A percentile compares a stretch with the other conserved stretches of the same genome.
These are phyloP conservation scores for Choreutis nemorana DNA, from an alignment of 2,888 invertebrate species.

Conservation along the genomic window DNA sequence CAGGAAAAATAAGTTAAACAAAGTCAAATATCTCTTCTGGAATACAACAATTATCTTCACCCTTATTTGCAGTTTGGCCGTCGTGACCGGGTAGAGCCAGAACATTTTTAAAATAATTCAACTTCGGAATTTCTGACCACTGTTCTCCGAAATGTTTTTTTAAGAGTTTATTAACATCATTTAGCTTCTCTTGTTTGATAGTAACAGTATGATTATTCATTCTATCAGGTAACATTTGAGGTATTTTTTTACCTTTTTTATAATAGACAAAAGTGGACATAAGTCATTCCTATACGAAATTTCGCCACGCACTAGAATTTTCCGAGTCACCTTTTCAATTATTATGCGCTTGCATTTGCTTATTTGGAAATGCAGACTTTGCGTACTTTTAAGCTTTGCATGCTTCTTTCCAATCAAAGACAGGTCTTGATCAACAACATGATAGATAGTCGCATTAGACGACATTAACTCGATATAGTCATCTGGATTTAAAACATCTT, in stretches of 20 bases:
- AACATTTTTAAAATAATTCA: constrained; percentile 5
- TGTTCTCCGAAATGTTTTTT: constrained; percentile 5
- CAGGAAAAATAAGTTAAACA: constrained; percentile 6
- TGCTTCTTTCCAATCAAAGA: constrained; percentile 3
- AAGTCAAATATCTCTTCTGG: constrained; percentile 8
- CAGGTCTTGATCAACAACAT: constrained; percentile 3
- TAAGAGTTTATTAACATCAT: constrained; percentile 2
- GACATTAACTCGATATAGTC: constrained; percentile 6
- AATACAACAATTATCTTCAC: constrained; percentile 2
- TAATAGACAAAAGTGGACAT: constrained; percentile 1
- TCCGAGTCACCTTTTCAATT: neutral
- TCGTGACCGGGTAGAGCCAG: constrained; percentile 1
- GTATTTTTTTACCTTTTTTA: constrained; percentile 3
- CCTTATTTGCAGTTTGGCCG: constrained; percentile 1
- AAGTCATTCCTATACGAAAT: constrained; percentile 1
- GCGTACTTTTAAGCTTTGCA: constrained; percentile 6
- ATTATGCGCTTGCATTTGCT: constrained; percentile 6
- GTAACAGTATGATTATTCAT: neutral
- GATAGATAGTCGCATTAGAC: constrained; percentile 6
- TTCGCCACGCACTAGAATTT: constrained; percentile 1
- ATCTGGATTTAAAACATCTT: constrained; percentile 4
- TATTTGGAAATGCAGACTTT: constrained; percentile 8
- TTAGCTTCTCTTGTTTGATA: constrained; percentile 1
- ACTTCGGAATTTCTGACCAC: constrained; percentile 3
- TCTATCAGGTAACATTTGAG: constrained; percentile 2